These are phyloP conservation scores for Percina caprodes DNA, from an alignment of 2,113 vertebrate genomes.

Conservation along the genomic window DNA sequence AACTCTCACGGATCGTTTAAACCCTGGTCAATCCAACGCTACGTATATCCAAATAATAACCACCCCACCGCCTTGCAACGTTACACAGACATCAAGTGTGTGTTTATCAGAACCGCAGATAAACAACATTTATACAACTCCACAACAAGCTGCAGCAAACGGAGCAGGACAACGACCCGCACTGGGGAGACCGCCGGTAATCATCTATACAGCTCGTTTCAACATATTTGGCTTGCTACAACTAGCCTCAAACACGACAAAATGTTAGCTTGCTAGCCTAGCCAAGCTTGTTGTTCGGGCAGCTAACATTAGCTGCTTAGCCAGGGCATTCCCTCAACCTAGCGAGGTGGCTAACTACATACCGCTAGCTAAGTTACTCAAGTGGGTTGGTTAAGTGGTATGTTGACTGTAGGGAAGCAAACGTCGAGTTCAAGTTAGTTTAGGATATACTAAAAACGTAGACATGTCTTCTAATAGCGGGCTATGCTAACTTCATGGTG, in stretches of 20 bases:
- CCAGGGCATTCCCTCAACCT: slow-evolving; percentile 63
- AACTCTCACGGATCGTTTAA: slow-evolving; percentile 78
- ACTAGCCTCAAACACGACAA: slow-evolving; percentile 50
- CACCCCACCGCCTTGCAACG: slow-evolving; percentile 80
- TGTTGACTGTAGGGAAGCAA: background rate
- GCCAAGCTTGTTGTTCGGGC: slow-evolving; percentile 80
- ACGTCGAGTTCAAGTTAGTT: slow-evolving; percentile 44
- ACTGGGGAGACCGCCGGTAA: slow-evolving; percentile 85
- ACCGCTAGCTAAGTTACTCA: slow-evolving; percentile 71
- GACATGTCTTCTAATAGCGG: slow-evolving; percentile 14
- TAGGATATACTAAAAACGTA: background rate
- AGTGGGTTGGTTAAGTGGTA: slow-evolving; percentile 37
- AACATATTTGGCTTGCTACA: slow-evolving; percentile 35
- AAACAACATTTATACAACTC: slow-evolving; percentile 83
- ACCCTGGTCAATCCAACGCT: slow-evolving; percentile 73
- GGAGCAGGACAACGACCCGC: slow-evolving; percentile 81
- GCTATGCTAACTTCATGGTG: slow-evolving; percentile 72
- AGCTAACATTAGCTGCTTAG: slow-evolving; percentile 78
- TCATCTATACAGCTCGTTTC: slow-evolving; percentile 28
- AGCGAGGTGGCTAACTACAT: slow-evolving; percentile 73
- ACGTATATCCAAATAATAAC: slow-evolving; percentile 84
- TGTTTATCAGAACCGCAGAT: slow-evolving; percentile 80
- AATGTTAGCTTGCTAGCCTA: slow-evolving; percentile 79
- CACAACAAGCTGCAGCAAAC: slow-evolving; percentile 80
- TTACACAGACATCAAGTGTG: slow-evolving; percentile 81